Base-by-base conservation (phyloP, 2,888 invertebrate genomes). In the Allygus modestus region DNA sequence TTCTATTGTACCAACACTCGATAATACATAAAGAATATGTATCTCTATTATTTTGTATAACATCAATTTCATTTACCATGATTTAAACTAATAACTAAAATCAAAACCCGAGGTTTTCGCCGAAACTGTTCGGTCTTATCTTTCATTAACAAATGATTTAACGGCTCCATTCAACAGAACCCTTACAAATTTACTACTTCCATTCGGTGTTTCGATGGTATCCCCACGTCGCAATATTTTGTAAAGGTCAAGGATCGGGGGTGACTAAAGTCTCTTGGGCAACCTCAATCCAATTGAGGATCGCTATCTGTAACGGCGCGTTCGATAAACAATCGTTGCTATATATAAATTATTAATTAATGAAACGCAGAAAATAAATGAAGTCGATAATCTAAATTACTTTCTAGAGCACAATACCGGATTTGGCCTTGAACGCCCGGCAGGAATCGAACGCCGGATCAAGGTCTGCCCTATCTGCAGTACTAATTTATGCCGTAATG, bases 291-390 rank as follows among this genome's bases (percentile, higher is more conserved):
- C 46, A 43, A 46, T 77, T 28, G 46, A 77, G 77, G 77, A 77
- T 77, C 46, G 28, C 46, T 46, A 77, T 77, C 77, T 46, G 20
- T 26, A 77, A 43, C 46, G 43, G 33, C 46, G 11, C 28, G 15
- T 4, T 5, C 11, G 77, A 77, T 77, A 46, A 46, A 46, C 46
- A 28, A 77, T 77, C 77, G 41, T 41, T 51, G 28, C 77, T 46
- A 23, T 77, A 77, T 77, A 77, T 77, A 77, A 77, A 77, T 77
- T 77, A 77, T 46, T 77, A 77, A 77, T 77, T 71, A 77, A 77
- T 46, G 77, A 77, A 77, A 73, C 73, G 20, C 73, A 46, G 17
- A 46, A 77, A 77, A 37, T 73, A 43, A 77, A 77, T 46, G 46
- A 77, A 46, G 77, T 23, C 28, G 77, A 77, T 77, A 77, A 77